These are phyloP conservation scores for Chloropsis hardwickii DNA, from an alignment of 2,113 vertebrate genomes.

Conservation along the genomic window DNA sequence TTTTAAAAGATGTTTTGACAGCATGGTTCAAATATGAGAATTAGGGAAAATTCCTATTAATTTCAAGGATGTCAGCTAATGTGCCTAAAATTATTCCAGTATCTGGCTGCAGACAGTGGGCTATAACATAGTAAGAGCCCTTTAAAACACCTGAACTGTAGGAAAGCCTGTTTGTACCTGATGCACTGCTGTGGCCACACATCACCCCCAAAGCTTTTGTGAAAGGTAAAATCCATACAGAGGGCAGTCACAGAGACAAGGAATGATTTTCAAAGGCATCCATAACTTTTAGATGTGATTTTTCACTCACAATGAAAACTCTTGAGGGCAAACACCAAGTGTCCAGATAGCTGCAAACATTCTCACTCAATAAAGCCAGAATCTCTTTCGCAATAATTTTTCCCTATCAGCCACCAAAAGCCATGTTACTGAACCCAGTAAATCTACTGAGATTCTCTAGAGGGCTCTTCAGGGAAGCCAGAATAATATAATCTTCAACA, in stretches of 20 bases:
- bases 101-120: not conserved
- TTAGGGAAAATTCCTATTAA: not conserved
- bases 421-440: not conserved
- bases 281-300: not conserved
- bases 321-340: not conserved
- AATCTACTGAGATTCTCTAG: not conserved
- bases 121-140: not conserved
- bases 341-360: not conserved
- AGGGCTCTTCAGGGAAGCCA: not conserved
- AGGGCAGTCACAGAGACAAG: not conserved
- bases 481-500: slow-evolving; percentile 1
- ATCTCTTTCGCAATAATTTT: not conserved
- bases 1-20: not conserved
- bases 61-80: not conserved
- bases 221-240: not conserved
- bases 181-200: not conserved
- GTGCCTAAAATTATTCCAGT: not conserved
- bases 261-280: not conserved
- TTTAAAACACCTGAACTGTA: not conserved
- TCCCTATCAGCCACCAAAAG: not conserved
- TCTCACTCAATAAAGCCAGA: not conserved
- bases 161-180: not conserved
- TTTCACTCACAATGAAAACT: not conserved
- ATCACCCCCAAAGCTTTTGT: not conserved
- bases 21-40: not conserved